These are phyloP conservation scores for Ectropis crepuscularia DNA, from an alignment of 2,888 invertebrate genomes.

Conservation along the genomic window DNA sequence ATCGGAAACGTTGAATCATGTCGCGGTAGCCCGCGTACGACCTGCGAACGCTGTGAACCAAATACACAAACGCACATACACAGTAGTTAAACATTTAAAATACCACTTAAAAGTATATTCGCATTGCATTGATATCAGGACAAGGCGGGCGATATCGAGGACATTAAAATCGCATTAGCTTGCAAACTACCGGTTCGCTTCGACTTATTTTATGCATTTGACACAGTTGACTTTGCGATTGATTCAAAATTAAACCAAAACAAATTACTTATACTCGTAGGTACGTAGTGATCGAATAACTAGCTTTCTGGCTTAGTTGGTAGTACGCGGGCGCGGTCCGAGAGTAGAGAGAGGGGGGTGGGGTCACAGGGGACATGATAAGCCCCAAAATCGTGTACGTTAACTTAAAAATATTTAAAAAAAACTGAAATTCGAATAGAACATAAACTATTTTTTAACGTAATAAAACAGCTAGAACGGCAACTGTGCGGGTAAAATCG, in stretches of 20 bases:
- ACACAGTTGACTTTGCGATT: constrained; percentile 46
- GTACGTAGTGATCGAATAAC: not conserved
- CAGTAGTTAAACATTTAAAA: not conserved
- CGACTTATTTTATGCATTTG: constrained; percentile 60
- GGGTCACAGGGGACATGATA: too few relatives aligned
- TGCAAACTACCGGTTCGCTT: constrained; percentile 59
- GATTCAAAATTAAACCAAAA: constrained; percentile 26
- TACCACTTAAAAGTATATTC: constrained; percentile 45
- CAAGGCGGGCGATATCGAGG: constrained; percentile 62
- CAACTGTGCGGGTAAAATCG: too few relatives aligned
- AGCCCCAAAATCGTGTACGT: too few relatives aligned
- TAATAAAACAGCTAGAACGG: too few relatives aligned
- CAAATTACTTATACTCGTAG: constrained; percentile 4
- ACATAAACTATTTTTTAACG: too few relatives aligned
- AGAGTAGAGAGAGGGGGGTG: too few relatives aligned
- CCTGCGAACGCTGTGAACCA: constrained; percentile 17
- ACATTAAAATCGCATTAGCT: constrained; percentile 78
- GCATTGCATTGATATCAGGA: constrained; percentile 56
- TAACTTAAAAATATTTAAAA: too few relatives aligned
- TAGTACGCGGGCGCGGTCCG: too few relatives aligned
- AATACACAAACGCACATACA: constrained; percentile 32
- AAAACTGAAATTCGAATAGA: too few relatives aligned
- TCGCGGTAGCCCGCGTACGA: not conserved
- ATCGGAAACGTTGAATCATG: not conserved
- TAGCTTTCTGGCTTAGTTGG: too few relatives aligned